Evolutionary conservation across 2,797 vertebrate genomes (phyloP).

Genomic region (Manis pentadactyla): DNA sequence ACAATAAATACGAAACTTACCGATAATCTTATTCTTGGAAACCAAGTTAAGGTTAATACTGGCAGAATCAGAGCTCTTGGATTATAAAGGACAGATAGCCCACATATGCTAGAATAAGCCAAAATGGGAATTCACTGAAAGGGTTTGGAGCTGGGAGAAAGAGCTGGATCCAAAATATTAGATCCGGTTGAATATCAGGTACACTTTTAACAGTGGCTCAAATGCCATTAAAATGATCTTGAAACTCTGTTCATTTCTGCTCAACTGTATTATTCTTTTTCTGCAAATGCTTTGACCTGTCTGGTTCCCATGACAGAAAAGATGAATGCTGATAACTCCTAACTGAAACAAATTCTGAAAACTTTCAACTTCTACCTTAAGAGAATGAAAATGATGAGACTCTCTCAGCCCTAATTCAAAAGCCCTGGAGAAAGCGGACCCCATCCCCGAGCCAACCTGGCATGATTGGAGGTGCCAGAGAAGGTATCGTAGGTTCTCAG

Average conservation of each 20-base stretch:
- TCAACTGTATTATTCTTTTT: background rate
- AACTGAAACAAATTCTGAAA: background rate
- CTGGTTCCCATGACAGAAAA: background rate
- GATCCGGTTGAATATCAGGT: background rate
- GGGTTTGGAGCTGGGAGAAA: background rate
- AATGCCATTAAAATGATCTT: background rate
- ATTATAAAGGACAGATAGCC: background rate
- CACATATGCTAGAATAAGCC: background rate
- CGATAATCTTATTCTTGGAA: background rate
- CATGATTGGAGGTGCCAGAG: accelerated
- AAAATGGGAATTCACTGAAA: background rate
- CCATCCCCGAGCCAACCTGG: background rate
- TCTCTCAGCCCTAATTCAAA: background rate
- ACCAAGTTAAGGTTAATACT: background rate
- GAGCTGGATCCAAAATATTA: accelerated
- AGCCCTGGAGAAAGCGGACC: background rate
- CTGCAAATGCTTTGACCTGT: background rate
- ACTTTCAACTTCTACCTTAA: background rate
- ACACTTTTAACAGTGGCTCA: accelerated
- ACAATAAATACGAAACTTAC: background rate
- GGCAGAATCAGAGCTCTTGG: background rate
- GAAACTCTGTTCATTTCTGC: background rate
- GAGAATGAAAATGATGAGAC: background rate
- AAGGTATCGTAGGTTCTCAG: accelerated
- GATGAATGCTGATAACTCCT: background rate